A percentile compares a stretch with the other conserved stretches of the same genome.
These are phyloP conservation scores for Cephus pulcher DNA, from an alignment of 2,888 invertebrate species.

Conservation along the genomic window DNA sequence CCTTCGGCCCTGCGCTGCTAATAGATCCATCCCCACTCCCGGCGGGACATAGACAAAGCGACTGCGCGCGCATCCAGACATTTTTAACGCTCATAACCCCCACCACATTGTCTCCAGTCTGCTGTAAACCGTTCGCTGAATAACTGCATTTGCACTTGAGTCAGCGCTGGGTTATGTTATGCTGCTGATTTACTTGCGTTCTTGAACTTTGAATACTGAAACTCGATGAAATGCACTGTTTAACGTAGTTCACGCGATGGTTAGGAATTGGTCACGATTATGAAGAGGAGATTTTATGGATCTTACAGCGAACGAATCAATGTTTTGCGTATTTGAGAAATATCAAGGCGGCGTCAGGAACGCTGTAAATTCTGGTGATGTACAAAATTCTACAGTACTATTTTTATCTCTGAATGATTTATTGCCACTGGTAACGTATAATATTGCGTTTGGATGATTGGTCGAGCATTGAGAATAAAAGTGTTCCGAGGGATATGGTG, in stretches of 20 bases:
- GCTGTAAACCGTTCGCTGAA: not conserved
- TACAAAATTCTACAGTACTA: not conserved
- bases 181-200: not conserved
- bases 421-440: not conserved
- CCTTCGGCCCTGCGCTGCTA: not conserved
- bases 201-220: not conserved
- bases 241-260: not conserved
- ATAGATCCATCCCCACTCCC: conserved; percentile 36
- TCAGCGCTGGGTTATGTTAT: not conserved
- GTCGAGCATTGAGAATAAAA: not conserved
- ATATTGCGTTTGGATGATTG: not conserved
- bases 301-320: not conserved
- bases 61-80: conserved; percentile 57
- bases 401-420: not conserved
- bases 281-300: not conserved
- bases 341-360: not conserved
- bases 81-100: not conserved
- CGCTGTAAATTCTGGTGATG: not conserved
- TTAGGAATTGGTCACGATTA: not conserved
- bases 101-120: not conserved
- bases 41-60: conserved; percentile 56
- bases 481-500: not conserved
- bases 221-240: not conserved
- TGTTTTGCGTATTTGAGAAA: not conserved
- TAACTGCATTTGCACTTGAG: not conserved